phyloP scores from a whole-genome alignment of 35 echinoderm and acorn worm genomes.

The Lytechinus variegatus region DNA sequence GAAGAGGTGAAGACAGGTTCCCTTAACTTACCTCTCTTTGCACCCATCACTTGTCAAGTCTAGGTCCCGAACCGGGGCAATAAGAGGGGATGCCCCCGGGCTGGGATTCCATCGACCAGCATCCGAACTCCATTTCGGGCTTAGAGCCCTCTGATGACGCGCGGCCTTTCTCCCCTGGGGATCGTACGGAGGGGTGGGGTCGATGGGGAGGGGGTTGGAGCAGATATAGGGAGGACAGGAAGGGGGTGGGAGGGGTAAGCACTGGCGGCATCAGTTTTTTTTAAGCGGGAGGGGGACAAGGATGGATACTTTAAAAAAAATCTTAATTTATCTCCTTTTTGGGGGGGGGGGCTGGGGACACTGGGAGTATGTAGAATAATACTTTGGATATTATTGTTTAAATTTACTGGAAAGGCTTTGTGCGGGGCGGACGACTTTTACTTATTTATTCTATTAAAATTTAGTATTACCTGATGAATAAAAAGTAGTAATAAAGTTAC shows the following conservation, averaged over 20 bases:
- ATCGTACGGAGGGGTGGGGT: background rate
- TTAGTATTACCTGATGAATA: too few species aligned
- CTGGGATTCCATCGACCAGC: constrained; percentile 27
- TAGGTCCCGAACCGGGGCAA: constrained; percentile 34
- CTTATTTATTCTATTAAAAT: too few species aligned
- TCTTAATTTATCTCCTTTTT: too few species aligned
- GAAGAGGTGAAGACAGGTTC: constrained; percentile 46
- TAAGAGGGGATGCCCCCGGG: constrained; percentile 38
- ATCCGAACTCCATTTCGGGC: constrained; percentile 52
- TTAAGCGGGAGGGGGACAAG: too few species aligned
- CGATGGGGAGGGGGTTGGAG: background rate
- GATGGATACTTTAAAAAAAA: background rate
- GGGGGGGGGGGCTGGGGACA: too few species aligned
- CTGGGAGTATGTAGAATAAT: too few species aligned
- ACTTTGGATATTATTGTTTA: too few species aligned
- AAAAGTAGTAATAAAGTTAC: too few species aligned
- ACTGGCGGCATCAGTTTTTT: background rate
- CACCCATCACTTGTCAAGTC: constrained; percentile 56
- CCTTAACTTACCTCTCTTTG: constrained; percentile 36
- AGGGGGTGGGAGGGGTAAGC: background rate
- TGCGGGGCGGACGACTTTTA: too few species aligned
- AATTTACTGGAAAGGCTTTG: too few species aligned
- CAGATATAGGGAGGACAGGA: background rate
- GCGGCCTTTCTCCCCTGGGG: background rate
- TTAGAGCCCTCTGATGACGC: constrained; percentile 27